Evolutionary conservation across 2,888 invertebrate species (phyloP), one percentile per base, ranked within the genome.

Genomic region (Pheosia tremula): DNA sequence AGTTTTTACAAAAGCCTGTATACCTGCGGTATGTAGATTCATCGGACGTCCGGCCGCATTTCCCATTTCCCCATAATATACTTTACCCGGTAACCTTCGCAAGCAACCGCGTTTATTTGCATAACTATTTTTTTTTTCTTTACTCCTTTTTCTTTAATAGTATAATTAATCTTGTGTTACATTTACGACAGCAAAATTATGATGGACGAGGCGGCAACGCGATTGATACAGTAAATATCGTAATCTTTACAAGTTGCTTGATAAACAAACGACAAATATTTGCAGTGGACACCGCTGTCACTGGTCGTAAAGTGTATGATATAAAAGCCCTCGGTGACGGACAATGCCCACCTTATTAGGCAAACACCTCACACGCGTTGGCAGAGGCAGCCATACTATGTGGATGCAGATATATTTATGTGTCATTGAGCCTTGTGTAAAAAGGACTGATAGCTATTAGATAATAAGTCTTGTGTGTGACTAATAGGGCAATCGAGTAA

Each of bases 11-110:
- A 66, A 69, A 59, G 67, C 68, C 63, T 69, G 63, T 68, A 81
- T 79, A 80, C 75, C 24, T 2, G 24, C 1, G 24, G 24, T 24
- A 24, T 24, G 24, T 24, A 24, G 24, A 24, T 24, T 24, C 70
- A 78, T 78, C 89, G 90, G 87, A 88, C 56, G 71, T 91, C 90
- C 91, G 90, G 82, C 82, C 81, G 39, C 36, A 55, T 55, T 55
- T 55, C 13, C 80, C 81, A 82, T 86, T 89, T 81, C 83, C 85
- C 69, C 57, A 43, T 67, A 70, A 71, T 67, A 81, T 13, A 38
- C 10, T 24, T 24, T 13, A 57, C 7, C 9, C 8, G 10, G 45
- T 39, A 50, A 57, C 49, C 55, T 60, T 57, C 62, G 55, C 57
- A 59, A 57, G 62, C 67, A 59, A 65, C 67, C 64, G 61, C 64